These are phyloP conservation scores for Illadopsis cleaveri DNA, from an alignment of 2,113 vertebrate species.

Conservation along the genomic window DNA sequence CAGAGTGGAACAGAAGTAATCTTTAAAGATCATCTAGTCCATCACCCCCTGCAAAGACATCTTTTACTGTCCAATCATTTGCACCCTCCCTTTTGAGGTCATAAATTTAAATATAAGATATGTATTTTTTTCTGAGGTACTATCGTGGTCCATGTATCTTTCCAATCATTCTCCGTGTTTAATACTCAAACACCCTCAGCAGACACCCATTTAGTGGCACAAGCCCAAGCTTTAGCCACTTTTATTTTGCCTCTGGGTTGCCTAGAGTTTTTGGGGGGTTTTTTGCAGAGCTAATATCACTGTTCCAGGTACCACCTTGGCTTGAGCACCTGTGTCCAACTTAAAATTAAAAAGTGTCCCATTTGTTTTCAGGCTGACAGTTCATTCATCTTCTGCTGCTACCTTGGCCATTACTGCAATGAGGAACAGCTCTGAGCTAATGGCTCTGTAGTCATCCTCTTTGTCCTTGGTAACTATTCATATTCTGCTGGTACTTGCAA, in stretches of 20 bases:
- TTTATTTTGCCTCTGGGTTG: neutral
- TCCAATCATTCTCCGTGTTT: neutral
- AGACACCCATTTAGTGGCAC: neutral
- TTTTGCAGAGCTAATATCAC: neutral
- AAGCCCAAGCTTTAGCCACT: neutral
- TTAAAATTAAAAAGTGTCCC: conserved; percentile 34
- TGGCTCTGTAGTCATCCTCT: conserved; percentile 25
- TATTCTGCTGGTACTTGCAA: neutral
- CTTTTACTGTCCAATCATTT: neutral
- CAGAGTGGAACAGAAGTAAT: neutral
- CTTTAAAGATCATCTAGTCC: neutral
- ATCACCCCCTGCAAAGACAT: neutral
- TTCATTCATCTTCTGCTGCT: conserved; percentile 34
- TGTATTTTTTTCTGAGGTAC: neutral
- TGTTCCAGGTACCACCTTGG: neutral
- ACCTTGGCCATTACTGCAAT: neutral
- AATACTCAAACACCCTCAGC: neutral
- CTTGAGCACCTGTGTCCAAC: conserved; percentile 3
- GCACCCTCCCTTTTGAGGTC: neutral
- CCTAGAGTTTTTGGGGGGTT: accelerated
- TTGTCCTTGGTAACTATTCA: conserved; percentile 51
- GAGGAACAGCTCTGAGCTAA: conserved; percentile 27
- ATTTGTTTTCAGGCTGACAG: conserved; percentile 47
- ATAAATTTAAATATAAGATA: neutral
- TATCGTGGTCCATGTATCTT: neutral